These are phyloP conservation scores for Datnioides undecimradiatus DNA, from an alignment of 2,113 vertebrate genomes.

Conservation along the genomic window DNA sequence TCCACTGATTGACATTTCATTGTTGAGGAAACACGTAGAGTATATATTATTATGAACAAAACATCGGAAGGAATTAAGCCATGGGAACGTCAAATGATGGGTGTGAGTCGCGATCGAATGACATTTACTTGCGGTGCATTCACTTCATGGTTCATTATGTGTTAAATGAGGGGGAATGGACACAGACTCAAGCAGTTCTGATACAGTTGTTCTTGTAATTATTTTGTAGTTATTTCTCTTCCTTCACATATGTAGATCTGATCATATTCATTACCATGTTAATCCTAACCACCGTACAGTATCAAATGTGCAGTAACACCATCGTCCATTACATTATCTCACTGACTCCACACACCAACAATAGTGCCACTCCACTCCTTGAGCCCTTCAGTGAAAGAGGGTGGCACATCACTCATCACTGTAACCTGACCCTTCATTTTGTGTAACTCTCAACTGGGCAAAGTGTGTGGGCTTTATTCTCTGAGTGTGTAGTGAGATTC, in stretches of 20 bases:
- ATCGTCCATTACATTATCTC: slow-evolving; percentile 33
- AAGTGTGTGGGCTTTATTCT: slow-evolving; percentile 36
- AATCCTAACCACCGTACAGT: neutral
- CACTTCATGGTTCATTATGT: slow-evolving; percentile 1
- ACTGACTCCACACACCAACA: slow-evolving; percentile 20
- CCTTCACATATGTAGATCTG: neutral
- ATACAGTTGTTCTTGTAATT: neutral
- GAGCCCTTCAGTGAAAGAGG: slow-evolving; percentile 17
- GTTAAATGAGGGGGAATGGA: neutral
- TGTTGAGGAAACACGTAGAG: slow-evolving; percentile 21
- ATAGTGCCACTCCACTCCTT: slow-evolving; percentile 11
- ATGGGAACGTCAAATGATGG: slow-evolving; percentile 27
- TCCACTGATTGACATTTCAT: slow-evolving; percentile 49
- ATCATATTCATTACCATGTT: neutral
- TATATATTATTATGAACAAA: slow-evolving; percentile 25
- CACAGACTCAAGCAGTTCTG: neutral
- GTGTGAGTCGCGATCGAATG: slow-evolving; percentile 18
- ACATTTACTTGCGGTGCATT: neutral
- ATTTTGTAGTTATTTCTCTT: neutral
- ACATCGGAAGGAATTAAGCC: slow-evolving; percentile 27
- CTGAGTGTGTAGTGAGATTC: slow-evolving; percentile 19
- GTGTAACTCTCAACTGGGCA: slow-evolving; percentile 12
- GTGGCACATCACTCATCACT: slow-evolving; percentile 6
- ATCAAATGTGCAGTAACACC: slow-evolving; percentile 15
- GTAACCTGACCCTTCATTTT: slow-evolving; percentile 52